Conservation (phyloP, 2,888 invertebrate species). For the Nineta flava region DNA sequence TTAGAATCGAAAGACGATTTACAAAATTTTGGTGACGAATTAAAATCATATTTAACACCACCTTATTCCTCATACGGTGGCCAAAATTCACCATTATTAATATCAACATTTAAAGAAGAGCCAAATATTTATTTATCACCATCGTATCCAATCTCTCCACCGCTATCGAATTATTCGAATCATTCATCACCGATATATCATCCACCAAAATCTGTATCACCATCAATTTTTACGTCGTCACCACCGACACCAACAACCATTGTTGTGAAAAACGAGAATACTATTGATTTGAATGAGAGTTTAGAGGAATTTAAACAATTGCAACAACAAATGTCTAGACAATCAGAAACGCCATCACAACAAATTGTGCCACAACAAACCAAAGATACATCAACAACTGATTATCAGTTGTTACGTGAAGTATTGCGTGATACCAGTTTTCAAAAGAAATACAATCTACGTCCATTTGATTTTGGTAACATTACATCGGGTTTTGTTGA, state of each 20-base stretch:
- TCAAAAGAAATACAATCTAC: constrained; percentile 67
- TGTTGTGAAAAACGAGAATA: constrained; percentile 37
- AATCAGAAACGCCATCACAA: not conserved
- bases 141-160: constrained; percentile 34
- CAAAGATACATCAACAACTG: constrained; percentile 28
- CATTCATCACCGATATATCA: constrained; percentile 31
- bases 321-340: constrained; percentile 23
- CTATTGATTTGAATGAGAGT: constrained; percentile 43
- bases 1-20: constrained; percentile 24
- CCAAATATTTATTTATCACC: constrained; percentile 34
- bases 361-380: not conserved
- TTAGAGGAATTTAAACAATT: constrained; percentile 38
- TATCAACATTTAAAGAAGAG: constrained; percentile 32
- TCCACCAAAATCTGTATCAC: constrained; percentile 17
- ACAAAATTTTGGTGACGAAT: constrained; percentile 27
- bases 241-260: constrained; percentile 17
- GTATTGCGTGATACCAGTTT: constrained; percentile 72
- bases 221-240: constrained; percentile 9
- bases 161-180: constrained; percentile 40
- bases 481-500: constrained; percentile 31
- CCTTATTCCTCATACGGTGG: constrained; percentile 21
- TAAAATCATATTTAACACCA: constrained; percentile 11
- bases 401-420: constrained; percentile 64
- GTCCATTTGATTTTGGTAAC: constrained; percentile 49
- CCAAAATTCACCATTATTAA: constrained; percentile 12